phyloP scores from a whole-genome alignment of 1,140 invertebrate species.

The Sminthurides bifidus region DNA sequence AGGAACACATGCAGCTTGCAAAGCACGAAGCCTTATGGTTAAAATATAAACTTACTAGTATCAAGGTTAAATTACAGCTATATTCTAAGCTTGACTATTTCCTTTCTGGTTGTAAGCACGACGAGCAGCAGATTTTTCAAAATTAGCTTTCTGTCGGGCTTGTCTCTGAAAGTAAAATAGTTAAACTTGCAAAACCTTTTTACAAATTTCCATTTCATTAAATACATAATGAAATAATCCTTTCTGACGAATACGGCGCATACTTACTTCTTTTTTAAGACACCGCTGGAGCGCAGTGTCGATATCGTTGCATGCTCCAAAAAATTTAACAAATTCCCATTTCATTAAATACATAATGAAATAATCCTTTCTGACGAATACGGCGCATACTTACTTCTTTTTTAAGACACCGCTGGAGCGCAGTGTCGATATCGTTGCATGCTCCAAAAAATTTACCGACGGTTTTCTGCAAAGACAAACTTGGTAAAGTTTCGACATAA shows the following conservation, averaged over 20 bases:
- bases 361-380: too few species aligned
- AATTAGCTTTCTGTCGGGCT: conserved; percentile 6
- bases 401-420: conserved; percentile 15
- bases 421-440: conserved; percentile 16
- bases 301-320: conserved; percentile 9
- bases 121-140: conserved; percentile 5
- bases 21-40: neutral
- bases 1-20: neutral
- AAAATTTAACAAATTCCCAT: neutral
- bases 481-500: neutral
- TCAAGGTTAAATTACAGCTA: neutral
- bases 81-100: neutral
- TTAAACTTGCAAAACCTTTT: neutral
- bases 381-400: conserved; percentile 10
- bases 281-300: conserved; percentile 14
- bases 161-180: conserved; percentile 9
- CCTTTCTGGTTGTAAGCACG: neutral
- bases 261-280: conserved; percentile 16
- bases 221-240: neutral
- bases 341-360: neutral
- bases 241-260: too few species aligned
- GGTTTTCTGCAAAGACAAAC: conserved; percentile 7
- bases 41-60: neutral
- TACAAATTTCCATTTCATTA: neutral
- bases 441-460: conserved; percentile 11